These are phyloP conservation scores for Amiota minor DNA, from an alignment of 2,888 invertebrate genomes.

Conservation along the genomic window DNA sequence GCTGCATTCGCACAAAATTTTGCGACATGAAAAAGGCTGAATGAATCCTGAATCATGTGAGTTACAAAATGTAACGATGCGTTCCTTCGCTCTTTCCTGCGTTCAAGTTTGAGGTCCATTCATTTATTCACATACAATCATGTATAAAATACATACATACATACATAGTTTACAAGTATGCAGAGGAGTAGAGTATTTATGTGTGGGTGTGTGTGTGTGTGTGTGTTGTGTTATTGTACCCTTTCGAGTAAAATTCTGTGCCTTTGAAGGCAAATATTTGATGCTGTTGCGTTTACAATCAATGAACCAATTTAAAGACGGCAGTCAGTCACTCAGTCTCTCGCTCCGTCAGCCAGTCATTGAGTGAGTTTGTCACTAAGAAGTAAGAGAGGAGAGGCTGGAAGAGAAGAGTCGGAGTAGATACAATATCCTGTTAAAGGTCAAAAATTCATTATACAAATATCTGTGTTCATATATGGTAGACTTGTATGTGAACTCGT, in stretches of 20 bases:
- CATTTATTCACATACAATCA: background rate
- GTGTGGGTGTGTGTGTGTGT: background rate
- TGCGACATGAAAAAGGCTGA: slow-evolving; percentile 59
- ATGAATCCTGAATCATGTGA: slow-evolving; percentile 36
- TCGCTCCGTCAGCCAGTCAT: background rate
- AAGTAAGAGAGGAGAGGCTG: no score
- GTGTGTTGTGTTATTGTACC: background rate
- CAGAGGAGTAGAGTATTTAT: background rate
- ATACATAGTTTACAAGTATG: background rate
- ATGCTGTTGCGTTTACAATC: slow-evolving; percentile 13
- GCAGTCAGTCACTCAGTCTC: no score
- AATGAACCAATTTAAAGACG: slow-evolving; percentile 3
- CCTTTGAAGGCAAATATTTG: slow-evolving; percentile 20
- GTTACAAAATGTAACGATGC: background rate
- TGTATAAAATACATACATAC: background rate
- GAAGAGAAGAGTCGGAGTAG: no score
- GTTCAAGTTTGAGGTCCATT: slow-evolving; percentile 8
- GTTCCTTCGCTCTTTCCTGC: background rate
- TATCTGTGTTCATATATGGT: background rate
- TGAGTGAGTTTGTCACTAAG: background rate
- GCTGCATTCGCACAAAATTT: slow-evolving; percentile 25
- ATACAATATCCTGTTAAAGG: background rate
- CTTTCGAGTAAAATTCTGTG: slow-evolving; percentile 1
- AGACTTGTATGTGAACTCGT: background rate
- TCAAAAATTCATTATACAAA: slow-evolving; percentile 7